Evolutionary conservation across 2,113 vertebrate genomes (phyloP), one percentile per base, ranked within the genome.

Genomic region (Eupsittula cactorum): DNA sequence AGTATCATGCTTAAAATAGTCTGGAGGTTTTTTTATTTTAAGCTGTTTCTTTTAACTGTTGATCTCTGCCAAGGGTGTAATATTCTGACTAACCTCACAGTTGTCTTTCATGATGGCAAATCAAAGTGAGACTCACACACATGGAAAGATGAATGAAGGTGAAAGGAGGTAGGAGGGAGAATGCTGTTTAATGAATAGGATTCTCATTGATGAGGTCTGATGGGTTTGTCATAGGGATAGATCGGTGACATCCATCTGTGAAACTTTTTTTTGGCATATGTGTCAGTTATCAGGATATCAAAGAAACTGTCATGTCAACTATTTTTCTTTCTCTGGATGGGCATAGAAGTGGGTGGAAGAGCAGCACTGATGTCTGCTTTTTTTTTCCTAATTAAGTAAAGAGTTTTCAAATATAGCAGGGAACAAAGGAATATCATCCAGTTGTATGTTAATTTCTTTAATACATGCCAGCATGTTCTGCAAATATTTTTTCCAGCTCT

Each of bases 141-240:
- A 31, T 42, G 92, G 90, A 31, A 86, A 67, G 68, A 69, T 93
- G 92, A 86, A 31, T 86, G 92, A 42, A 71, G 90, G 73, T 50
- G 81, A 49, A 50, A 90, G 80, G 86, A 78, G 82, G 82, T 70
- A n/a, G 95, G 76, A 94, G 82, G 80, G 73, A 80, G 69, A 52
- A 80, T 63, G 49, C 82, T 74, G 55, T n/a, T 88, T 65, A 79
- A 76, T 91, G 77, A 79, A 3, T 33, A 64, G 64, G 46, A 24
- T 55, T 86, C 71, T 70, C 71, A 64, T 59, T 41, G 31, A n/a
- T 69, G 93, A 64, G 44, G 55, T 73, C 59, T 90, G 87, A 33
- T 88, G 95, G 88, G 17, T 78, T 92, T 92, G 82, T 80, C 76
- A 14, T 7, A 39, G 52, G 35, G 78, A 33, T 67, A 62, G 41